Base-by-base conservation (phyloP, 2,113 vertebrate genomes). In the Taxidea taxus region DNA sequence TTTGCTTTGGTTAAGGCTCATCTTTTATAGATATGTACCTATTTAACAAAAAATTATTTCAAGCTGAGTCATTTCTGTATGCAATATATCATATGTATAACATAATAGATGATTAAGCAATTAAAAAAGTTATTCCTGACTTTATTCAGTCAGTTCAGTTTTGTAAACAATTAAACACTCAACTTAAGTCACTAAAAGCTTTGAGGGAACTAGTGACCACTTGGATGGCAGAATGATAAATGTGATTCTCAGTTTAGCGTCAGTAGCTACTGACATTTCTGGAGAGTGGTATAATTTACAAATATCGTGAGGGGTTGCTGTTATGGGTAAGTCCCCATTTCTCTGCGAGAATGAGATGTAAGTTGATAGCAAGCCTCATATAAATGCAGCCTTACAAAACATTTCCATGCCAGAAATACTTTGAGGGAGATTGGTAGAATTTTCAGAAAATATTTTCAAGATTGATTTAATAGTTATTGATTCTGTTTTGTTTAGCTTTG, bases 381-480 rank as follows among this genome's bases (percentile, higher is more conserved):
- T 25, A 66, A 90, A 58, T 78, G 92, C 25, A 89, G 37, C 27
- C 23, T 47, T 75, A 72, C 4, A 31, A 89, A 93, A 60, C 20
- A n/a, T 64, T 60, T 91, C 10, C 27, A 80, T 4, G 7, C 23
- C 11, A 89, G 44, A 51, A 87, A 66, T 68, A 68, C 21, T 88
- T 89, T n/a, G 16, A 72, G 39, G 13, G 15, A 42, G 39, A 64
- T 8, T 6, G 34, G 34, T 39, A 56, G 12, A 86, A 51, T 56
- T 75, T 90, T 95, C 62, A 91, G 34, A 54, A 93, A 83, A 58
- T 66, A 91, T 77, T 44, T 97, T 91, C 29, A 82, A 83, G 56
- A 66, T 47, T 56, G 0, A 68, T 90, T 87, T 64, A 84, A 58
- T 58, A 58, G 58, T 29, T 80, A 64, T 44, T 60, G 47, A 75